Conservation (phyloP, 2,888 invertebrate genomes). For the Cheilosia scutellata region DNA sequence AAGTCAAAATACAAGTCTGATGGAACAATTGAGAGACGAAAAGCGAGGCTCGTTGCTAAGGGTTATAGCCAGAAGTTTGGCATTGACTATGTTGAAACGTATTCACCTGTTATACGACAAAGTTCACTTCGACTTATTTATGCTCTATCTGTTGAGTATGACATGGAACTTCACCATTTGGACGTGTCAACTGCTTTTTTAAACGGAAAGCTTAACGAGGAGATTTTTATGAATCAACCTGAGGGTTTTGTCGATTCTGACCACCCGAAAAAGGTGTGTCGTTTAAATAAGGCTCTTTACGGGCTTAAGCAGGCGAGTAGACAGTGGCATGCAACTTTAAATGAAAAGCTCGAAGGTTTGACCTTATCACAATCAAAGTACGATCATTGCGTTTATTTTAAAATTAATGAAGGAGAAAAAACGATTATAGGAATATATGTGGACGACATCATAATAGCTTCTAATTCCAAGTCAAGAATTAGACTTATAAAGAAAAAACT, state of each 20-base stretch:
- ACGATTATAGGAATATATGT: slow-evolving; percentile 27
- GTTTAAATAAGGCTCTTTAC: slow-evolving; percentile 26
- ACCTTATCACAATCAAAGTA: slow-evolving; percentile 9
- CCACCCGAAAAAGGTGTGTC: slow-evolving; percentile 14
- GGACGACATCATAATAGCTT: slow-evolving; percentile 25
- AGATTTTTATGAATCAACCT: too few species aligned
- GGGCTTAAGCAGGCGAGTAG: slow-evolving; percentile 47
- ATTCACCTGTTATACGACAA: slow-evolving; percentile 29
- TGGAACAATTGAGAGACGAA: slow-evolving; percentile 37
- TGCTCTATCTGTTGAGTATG: slow-evolving; percentile 37
- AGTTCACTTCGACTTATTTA: slow-evolving; percentile 35
- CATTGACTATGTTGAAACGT: slow-evolving; percentile 26
- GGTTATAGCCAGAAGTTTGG: slow-evolving; percentile 27
- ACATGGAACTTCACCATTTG: slow-evolving; percentile 34
- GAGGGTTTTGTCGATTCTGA: background rate
- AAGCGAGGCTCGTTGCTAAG: slow-evolving; percentile 50
- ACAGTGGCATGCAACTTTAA: slow-evolving; percentile 23
- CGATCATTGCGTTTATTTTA: slow-evolving; percentile 27
- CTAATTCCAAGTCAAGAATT: background rate
- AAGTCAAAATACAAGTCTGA: slow-evolving; percentile 41
- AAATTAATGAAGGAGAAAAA: slow-evolving; percentile 8
- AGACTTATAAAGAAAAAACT: slow-evolving; percentile 6
- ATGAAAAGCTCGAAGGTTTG: slow-evolving; percentile 10
- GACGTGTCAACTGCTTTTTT: slow-evolving; percentile 45
- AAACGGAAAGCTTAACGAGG: background rate